A percentile compares a stretch with the other conserved stretches of the same genome.
phyloP scores from a whole-genome alignment of 30 jellyfish, hydroid and myxozoan genomes.

The Aurelia coerulea region DNA sequence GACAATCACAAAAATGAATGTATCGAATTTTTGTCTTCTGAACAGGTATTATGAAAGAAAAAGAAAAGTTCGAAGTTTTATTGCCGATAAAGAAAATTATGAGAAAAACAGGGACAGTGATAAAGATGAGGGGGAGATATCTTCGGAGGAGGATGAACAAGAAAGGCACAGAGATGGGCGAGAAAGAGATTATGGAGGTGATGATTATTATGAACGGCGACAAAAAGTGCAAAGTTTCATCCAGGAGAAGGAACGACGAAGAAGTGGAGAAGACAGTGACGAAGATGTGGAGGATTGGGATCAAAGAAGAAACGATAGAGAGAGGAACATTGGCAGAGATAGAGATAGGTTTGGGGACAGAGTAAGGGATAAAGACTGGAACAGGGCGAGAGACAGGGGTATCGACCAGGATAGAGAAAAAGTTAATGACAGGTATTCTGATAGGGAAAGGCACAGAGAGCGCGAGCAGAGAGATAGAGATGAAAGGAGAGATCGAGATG shows the following conservation, averaged over 20 bases:
- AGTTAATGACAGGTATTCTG: not conserved
- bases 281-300: not conserved
- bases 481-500: slow-evolving; percentile 6
- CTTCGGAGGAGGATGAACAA: not conserved
- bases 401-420: slow-evolving; percentile 7
- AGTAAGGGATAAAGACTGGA: slow-evolving; percentile 26
- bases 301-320: not conserved
- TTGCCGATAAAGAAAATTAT: not conserved
- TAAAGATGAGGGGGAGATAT: not conserved
- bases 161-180: not conserved
- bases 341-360: slow-evolving; percentile 24
- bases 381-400: slow-evolving; percentile 4
- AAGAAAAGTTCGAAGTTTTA: not conserved
- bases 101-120: not conserved
- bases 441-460: not conserved
- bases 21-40: no score
- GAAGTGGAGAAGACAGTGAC: slow-evolving; percentile 3
- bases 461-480: slow-evolving; percentile 14
- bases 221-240: not conserved
- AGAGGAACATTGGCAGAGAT: not conserved
- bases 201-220: slow-evolving; percentile 15
- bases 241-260: slow-evolving; percentile 7
- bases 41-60: not conserved
- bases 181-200: not conserved
- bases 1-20: no score